Conservation (phyloP, 2,113 vertebrate species). For the Laticauda colubrina region DNA sequence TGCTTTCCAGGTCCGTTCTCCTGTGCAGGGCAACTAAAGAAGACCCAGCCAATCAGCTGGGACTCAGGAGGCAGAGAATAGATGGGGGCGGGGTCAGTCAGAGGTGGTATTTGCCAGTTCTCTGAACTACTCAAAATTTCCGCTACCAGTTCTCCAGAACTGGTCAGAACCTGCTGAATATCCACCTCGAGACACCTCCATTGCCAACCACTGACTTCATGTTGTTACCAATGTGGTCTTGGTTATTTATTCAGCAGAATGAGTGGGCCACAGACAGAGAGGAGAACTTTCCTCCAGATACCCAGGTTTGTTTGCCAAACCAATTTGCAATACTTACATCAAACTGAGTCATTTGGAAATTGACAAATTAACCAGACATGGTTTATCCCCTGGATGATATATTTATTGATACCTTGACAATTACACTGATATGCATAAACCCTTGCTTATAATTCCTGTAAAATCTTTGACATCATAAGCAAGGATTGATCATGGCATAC, state of each 20-base stretch:
- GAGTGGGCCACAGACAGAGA: background rate
- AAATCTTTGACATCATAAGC: background rate
- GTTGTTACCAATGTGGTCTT: background rate
- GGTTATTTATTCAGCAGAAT: background rate
- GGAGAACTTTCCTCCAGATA: background rate
- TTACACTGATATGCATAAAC: background rate
- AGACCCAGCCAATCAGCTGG: too few relatives aligned
- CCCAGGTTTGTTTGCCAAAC: background rate
- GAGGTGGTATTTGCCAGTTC: too few relatives aligned
- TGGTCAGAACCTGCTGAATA: too few relatives aligned
- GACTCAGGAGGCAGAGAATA: too few relatives aligned
- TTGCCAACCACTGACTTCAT: background rate
- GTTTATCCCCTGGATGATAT: background rate
- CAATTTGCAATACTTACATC: background rate
- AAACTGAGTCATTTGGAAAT: background rate
- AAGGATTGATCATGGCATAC: background rate
- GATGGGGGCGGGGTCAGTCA: too few relatives aligned
- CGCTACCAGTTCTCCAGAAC: too few relatives aligned
- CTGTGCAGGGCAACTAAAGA: too few relatives aligned
- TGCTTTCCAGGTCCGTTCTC: too few relatives aligned
- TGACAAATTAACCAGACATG: background rate
- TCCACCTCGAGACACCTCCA: background rate
- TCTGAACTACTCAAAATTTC: too few relatives aligned
- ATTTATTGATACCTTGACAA: background rate
- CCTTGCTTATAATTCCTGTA: background rate